Evolutionary conservation across 2,113 vertebrate genomes (phyloP).

Genomic region (Ceuthmochares aereus): DNA sequence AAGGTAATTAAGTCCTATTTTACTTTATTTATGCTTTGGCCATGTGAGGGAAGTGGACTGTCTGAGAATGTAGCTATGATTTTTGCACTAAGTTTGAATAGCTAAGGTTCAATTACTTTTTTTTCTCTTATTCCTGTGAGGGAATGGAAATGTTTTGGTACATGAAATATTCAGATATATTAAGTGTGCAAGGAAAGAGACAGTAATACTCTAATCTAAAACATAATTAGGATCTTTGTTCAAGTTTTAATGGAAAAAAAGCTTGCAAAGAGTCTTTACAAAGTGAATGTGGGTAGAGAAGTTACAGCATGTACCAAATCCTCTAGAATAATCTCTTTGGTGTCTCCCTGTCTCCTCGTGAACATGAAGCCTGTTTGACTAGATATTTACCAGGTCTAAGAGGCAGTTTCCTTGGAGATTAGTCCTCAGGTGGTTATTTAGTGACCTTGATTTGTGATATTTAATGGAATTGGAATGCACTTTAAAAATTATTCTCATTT

Average conservation of each 20-base stretch:
- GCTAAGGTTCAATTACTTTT: background rate
- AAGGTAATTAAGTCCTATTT: background rate
- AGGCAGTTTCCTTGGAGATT: background rate
- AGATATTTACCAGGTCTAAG: background rate
- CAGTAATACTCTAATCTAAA: background rate
- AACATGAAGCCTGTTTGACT: background rate
- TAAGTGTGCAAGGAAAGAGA: background rate
- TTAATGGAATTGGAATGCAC: conserved; percentile 49
- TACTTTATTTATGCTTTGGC: background rate
- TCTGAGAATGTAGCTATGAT: background rate
- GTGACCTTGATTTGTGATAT: conserved; percentile 17
- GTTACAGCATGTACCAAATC: background rate
- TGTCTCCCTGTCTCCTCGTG: background rate
- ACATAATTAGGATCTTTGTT: background rate
- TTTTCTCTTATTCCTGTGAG: background rate
- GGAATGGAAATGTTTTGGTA: background rate
- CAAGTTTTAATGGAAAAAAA: background rate
- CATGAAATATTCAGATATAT: background rate
- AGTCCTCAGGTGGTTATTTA: conserved; percentile 35
- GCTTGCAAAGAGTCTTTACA: background rate
- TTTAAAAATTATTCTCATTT: conserved; percentile 69
- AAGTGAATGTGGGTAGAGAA: background rate
- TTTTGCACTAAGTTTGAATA: background rate
- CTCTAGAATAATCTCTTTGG: background rate
- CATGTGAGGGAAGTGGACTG: background rate